phyloP scores from a whole-genome alignment of 1,140 invertebrate genomes.

The Lordiphosa stackelbergi region DNA sequence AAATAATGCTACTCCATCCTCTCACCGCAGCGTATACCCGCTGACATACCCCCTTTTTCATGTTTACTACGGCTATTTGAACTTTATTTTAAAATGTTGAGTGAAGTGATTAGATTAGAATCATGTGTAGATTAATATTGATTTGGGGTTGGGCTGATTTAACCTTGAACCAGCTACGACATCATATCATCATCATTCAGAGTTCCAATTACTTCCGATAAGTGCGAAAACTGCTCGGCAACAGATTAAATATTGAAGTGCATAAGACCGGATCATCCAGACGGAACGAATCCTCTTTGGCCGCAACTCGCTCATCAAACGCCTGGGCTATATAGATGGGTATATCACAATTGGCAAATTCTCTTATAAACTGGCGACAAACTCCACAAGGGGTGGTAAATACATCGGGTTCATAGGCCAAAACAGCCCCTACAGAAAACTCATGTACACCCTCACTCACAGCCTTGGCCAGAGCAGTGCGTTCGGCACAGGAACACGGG shows the following conservation, averaged over 20 bases:
- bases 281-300: constrained; percentile 18
- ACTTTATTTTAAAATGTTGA: constrained; percentile 34
- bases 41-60: no score
- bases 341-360: constrained; percentile 84
- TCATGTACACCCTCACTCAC: constrained; percentile 89
- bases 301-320: constrained; percentile 77
- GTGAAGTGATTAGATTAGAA: constrained; percentile 41
- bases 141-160: background rate
- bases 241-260: constrained; percentile 81
- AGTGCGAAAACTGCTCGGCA: constrained; percentile 79
- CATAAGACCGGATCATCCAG: constrained; percentile 78
- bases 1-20: no score
- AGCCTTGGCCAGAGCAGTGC: constrained; percentile 90
- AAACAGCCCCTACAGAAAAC: constrained; percentile 87
- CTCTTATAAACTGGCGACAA: constrained; percentile 90
- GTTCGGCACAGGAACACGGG: constrained; percentile 92
- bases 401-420: constrained; percentile 81
- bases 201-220: constrained; percentile 29
- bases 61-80: constrained; percentile 32
- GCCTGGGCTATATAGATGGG: constrained; percentile 85
- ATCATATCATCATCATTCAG: background rate
- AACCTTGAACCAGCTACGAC: constrained; percentile 30
- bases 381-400: constrained; percentile 93
- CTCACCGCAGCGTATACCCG: no score
- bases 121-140: constrained; percentile 31